Evolutionary conservation across 2,888 invertebrate genomes (phyloP).

Genomic region (Gymnocheta viridis): DNA sequence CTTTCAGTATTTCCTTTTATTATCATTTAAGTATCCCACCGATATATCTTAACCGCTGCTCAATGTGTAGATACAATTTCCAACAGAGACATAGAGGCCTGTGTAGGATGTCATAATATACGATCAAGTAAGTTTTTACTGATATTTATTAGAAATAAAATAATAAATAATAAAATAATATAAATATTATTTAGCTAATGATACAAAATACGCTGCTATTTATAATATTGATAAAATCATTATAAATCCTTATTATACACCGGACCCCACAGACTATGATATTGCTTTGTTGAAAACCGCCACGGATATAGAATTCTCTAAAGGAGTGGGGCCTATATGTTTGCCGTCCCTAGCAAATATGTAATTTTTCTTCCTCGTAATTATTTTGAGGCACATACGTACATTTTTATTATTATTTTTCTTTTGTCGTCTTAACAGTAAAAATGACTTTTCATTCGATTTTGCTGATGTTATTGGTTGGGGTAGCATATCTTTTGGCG

Average conservation of each 20-base stretch:
- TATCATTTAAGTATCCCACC: conserved; percentile 74
- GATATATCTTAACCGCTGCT: conserved; percentile 83
- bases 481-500: conserved; percentile 83
- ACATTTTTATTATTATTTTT: not conserved
- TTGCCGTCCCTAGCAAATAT: conserved; percentile 80
- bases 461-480: conserved; percentile 81
- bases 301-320: conserved; percentile 81
- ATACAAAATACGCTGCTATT: conserved; percentile 69
- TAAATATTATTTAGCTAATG: conserved; percentile 43
- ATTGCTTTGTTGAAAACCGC: conserved; percentile 83
- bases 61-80: conserved; percentile 80
- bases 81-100: conserved; percentile 75
- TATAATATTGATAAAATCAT: conserved; percentile 78
- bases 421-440: not conserved
- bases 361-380: conserved; percentile 68
- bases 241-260: too few species aligned
- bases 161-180: too few species aligned
- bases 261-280: too few species aligned
- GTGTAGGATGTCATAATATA: conserved; percentile 83
- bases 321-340: conserved; percentile 85
- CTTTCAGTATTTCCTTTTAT: not conserved
- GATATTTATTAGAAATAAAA: not conserved
- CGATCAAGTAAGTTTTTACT: conserved; percentile 49
- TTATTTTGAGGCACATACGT: too few species aligned
- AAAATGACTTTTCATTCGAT: conserved; percentile 72